Evolutionary conservation across 1,140 invertebrate species (phyloP).

Genomic region (Bicyclus anynana): DNA sequence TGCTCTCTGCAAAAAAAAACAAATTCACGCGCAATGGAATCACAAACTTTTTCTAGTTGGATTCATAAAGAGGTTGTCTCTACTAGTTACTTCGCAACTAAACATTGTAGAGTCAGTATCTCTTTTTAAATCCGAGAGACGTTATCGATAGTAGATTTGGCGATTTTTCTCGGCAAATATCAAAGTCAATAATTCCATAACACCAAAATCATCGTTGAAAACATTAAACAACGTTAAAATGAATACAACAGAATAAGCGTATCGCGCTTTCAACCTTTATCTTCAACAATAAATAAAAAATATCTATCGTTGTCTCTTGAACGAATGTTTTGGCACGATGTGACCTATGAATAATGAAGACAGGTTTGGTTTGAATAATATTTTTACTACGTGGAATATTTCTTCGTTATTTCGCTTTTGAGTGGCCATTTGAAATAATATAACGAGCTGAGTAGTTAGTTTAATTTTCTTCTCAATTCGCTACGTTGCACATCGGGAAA

Average conservation of each 20-base stretch:
- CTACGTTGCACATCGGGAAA: too few species aligned
- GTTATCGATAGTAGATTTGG: too few species aligned
- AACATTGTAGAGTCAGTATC: too few species aligned
- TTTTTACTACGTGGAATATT: neutral
- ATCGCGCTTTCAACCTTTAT: neutral
- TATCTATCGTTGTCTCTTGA: neutral
- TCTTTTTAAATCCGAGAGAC: too few species aligned
- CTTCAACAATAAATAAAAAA: neutral
- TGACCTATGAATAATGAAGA: neutral
- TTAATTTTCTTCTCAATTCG: too few species aligned
- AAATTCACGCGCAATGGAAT: too few species aligned
- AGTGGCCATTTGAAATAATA: neutral
- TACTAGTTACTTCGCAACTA: too few species aligned
- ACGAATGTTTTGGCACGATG: neutral
- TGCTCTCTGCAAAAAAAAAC: too few species aligned
- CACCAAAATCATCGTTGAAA: neutral
- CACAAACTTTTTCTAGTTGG: too few species aligned
- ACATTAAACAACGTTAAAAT: neutral
- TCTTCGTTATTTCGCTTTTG: neutral
- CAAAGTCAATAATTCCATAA: neutral
- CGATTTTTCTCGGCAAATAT: neutral
- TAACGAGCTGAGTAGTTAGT: neutral
- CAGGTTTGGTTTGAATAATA: neutral
- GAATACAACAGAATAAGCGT: neutral
- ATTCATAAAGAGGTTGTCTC: too few species aligned